phyloP scores from a whole-genome alignment of 2,797 vertebrate species.

The Sebastes glaucus region DNA sequence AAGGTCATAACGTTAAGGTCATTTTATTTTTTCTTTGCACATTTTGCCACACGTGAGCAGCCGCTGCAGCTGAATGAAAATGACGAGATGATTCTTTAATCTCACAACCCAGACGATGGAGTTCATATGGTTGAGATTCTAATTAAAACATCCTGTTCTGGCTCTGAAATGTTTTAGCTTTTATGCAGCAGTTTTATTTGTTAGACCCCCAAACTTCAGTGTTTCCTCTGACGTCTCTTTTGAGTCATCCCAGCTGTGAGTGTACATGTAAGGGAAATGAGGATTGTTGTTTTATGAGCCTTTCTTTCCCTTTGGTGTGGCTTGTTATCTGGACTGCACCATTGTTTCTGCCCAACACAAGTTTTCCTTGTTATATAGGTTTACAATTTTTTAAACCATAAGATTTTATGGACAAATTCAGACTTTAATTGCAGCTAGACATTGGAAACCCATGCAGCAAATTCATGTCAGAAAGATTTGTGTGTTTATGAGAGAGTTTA shows the following conservation, averaged over 20 bases:
- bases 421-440: not conserved
- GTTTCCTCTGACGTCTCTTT: not conserved
- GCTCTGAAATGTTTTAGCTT: not conserved
- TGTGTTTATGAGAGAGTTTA: not conserved
- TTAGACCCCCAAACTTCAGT: not conserved
- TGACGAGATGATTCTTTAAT: not conserved
- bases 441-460: not conserved
- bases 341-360: slow-evolving; percentile 14
- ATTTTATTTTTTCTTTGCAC: not conserved
- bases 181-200: not conserved
- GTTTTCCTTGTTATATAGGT: not conserved
- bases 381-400: not conserved
- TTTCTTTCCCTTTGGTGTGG: slow-evolving; percentile 29
- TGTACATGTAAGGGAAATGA: slow-evolving; percentile 18
- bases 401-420: not conserved
- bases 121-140: not conserved
- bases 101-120: not conserved
- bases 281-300: slow-evolving; percentile 11
- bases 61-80: not conserved
- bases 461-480: not conserved
- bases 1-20: not conserved
- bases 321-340: not conserved
- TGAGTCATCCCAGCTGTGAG: slow-evolving; percentile 34
- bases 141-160: slow-evolving; percentile 8
- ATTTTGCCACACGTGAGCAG: not conserved